Conservation (phyloP, 2,888 invertebrate genomes). For the Chymomyza caudatula region DNA sequence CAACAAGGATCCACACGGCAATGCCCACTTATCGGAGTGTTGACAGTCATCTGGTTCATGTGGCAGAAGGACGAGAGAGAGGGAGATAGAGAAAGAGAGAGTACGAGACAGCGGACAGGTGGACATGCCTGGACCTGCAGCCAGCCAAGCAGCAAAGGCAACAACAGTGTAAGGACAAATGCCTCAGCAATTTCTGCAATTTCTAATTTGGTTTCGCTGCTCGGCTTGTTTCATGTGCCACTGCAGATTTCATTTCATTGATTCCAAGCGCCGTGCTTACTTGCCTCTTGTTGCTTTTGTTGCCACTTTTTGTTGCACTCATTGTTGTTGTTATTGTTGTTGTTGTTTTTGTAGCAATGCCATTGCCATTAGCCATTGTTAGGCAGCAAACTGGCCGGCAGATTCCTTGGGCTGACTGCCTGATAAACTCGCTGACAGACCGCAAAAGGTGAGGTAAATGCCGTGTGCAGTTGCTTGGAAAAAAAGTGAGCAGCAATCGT, state of each 20-base stretch:
- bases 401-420: not conserved
- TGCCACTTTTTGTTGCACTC: not conserved
- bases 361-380: conserved; percentile 1
- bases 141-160: conserved; percentile 13
- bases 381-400: not conserved
- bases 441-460: too few relatives aligned
- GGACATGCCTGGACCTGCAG: conserved; percentile 15
- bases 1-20: conserved; percentile 15
- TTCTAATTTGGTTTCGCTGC: conserved; percentile 45
- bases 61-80: not conserved
- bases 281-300: not conserved
- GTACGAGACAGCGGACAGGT: not conserved
- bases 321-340: not conserved
- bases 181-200: conserved; percentile 38
- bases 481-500: not conserved
- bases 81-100: not conserved
- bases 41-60: conserved; percentile 39
- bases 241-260: conserved; percentile 43
- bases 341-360: conserved; percentile 1
- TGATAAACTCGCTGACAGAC: too few relatives aligned
- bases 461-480: conserved; percentile 4
- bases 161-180: conserved; percentile 20
- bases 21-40: conserved; percentile 54
- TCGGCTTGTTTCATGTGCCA: conserved; percentile 31
- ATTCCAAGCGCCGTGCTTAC: conserved; percentile 8